Percentiles rank a stretch among this genome's conserved stretches.
Conservation (phyloP, 2,113 vertebrate genomes). For the Smithornis capensis region DNA sequence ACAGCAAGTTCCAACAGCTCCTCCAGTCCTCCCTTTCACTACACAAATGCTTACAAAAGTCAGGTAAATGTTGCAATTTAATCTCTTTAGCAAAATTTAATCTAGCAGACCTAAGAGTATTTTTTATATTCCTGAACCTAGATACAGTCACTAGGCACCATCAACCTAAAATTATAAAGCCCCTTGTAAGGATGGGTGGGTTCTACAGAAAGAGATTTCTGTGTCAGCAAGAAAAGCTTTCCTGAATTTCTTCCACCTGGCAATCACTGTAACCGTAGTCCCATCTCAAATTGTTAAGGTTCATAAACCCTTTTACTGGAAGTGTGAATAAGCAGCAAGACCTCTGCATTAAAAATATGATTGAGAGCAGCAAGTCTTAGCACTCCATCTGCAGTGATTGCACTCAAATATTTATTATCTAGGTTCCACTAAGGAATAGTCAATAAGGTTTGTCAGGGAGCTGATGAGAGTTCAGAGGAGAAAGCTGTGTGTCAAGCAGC, state of each 20-base stretch:
- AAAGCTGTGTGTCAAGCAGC: conserved; percentile 11
- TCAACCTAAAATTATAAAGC: neutral
- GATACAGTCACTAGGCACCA: neutral
- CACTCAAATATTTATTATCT: conserved; percentile 34
- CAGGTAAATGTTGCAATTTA: neutral
- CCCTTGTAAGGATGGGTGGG: neutral
- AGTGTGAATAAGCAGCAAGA: conserved; percentile 13
- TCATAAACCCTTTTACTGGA: conserved; percentile 4
- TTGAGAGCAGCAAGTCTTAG: neutral
- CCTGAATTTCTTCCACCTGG: neutral
- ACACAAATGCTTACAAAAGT: neutral
- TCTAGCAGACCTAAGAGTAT: neutral
- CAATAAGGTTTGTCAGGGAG: conserved; percentile 20
- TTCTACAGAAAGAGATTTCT: neutral
- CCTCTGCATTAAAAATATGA: neutral
- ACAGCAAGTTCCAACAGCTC: conserved; percentile 15
- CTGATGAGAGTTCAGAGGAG: conserved; percentile 27
- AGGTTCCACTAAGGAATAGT: conserved; percentile 25
- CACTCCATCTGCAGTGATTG: neutral
- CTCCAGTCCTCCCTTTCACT: neutral
- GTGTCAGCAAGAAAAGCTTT: neutral
- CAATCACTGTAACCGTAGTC: neutral
- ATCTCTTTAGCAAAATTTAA: neutral
- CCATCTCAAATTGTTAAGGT: neutral
- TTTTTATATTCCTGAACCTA: neutral